Evolutionary conservation across 2,113 vertebrate species (phyloP).

Genomic region (Gyps fulvus): DNA sequence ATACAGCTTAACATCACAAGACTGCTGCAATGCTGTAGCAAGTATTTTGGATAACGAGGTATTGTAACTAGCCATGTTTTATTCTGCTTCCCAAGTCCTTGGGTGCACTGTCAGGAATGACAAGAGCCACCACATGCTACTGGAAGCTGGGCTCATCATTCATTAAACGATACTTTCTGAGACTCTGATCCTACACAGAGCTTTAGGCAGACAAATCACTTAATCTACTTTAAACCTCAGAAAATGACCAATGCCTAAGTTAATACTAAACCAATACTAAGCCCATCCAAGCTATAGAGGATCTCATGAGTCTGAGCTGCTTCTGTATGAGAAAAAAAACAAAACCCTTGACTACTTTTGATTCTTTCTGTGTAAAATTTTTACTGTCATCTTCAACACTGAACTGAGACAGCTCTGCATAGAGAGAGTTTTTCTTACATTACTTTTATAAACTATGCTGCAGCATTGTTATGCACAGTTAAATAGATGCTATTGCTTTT

Average conservation of each 20-base stretch:
- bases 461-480: neutral
- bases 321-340: neutral
- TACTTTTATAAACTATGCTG: neutral
- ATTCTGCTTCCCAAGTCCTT: neutral
- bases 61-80: neutral
- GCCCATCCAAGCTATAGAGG: neutral
- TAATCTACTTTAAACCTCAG: rapidly evolving
- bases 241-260: neutral
- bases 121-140: neutral
- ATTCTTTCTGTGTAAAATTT: neutral
- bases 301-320: neutral
- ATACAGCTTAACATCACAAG: neutral
- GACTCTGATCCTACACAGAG: neutral
- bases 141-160: neutral
- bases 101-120: neutral
- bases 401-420: neutral
- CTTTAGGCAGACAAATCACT: neutral
- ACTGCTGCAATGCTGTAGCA: neutral
- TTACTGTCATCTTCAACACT: neutral
- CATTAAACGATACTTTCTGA: neutral
- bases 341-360: neutral
- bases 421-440: neutral
- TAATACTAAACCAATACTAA: neutral
- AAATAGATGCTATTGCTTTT: neutral
- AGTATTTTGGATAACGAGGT: neutral